Evolutionary conservation across 2,113 vertebrate species (phyloP).

Genomic region (Tauraco erythrolophus): DNA sequence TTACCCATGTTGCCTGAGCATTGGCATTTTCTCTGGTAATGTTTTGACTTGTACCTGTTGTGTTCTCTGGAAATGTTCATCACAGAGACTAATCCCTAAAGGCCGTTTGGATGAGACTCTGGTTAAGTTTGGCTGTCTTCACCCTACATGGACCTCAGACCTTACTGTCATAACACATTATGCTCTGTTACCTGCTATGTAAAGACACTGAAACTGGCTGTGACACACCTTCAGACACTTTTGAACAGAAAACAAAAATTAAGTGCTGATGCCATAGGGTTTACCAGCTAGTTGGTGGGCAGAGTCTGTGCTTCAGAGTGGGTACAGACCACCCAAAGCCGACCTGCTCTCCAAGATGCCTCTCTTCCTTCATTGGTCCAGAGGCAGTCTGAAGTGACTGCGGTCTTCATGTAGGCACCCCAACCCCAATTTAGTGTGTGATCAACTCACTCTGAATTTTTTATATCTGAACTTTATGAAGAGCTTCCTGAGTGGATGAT

Average conservation of each 20-base stretch:
- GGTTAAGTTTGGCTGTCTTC: not conserved
- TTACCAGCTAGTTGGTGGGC: not conserved
- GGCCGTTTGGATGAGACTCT: not conserved
- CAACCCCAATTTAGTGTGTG: not conserved
- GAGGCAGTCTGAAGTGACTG: not conserved
- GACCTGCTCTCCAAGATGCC: not conserved
- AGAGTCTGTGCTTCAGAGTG: not conserved
- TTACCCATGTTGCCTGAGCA: fast-evolving
- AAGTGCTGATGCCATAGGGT: not conserved
- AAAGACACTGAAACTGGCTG: not conserved
- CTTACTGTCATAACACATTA: not conserved
- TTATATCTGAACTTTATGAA: not conserved
- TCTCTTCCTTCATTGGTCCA: not conserved
- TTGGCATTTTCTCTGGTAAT: not conserved
- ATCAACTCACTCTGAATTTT: not conserved
- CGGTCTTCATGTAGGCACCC: not conserved
- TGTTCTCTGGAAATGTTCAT: not conserved
- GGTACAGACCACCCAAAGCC: not conserved
- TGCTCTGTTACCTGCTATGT: not conserved
- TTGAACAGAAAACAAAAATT: not conserved
- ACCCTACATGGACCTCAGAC: not conserved
- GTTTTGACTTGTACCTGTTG: not conserved
- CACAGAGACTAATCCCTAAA: not conserved
- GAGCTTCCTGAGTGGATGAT: not conserved
- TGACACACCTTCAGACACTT: not conserved